A percentile compares a stretch with the other conserved stretches of the same genome.
These are phyloP conservation scores for Mastacembelus armatus DNA, from an alignment of 2,797 vertebrate species.

Conservation along the genomic window DNA sequence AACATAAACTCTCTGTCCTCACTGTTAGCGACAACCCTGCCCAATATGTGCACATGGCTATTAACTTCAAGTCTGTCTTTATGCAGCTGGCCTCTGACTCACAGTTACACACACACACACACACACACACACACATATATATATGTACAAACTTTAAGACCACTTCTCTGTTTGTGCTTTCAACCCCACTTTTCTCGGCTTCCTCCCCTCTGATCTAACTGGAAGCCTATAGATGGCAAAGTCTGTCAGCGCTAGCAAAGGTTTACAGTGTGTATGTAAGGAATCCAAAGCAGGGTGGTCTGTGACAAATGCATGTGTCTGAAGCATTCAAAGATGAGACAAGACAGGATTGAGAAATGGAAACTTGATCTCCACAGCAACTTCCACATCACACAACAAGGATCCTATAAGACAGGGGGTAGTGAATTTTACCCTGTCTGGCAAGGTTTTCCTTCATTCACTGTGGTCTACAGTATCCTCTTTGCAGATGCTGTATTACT, in stretches of 20 bases:
- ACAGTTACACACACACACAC: background rate
- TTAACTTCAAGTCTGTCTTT: background rate
- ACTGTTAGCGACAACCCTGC: background rate
- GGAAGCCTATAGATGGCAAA: constrained; percentile 41
- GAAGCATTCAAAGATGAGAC: constrained; percentile 36
- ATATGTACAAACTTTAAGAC: constrained; percentile 12
- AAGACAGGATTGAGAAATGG: no score
- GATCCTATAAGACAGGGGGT: constrained; percentile 23
- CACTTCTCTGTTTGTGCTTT: constrained; percentile 37
- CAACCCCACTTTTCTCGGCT: constrained; percentile 16
- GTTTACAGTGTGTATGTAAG: constrained; percentile 55
- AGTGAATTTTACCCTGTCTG: background rate
- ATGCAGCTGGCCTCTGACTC: constrained; percentile 15
- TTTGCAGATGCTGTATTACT: background rate
- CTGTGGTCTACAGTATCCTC: background rate
- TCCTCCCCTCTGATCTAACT: constrained; percentile 8
- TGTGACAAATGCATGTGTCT: constrained; percentile 27
- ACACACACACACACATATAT: background rate
- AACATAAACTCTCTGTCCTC: background rate
- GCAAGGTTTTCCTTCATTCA: background rate
- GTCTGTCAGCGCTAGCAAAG: constrained; percentile 26
- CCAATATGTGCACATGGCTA: no score
- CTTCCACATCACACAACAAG: constrained; percentile 19
- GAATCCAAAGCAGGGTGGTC: constrained; percentile 37
- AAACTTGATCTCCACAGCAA: constrained; percentile 26